Evolutionary conservation across 2,888 invertebrate genomes (phyloP).

Genomic region (Ormyrus rosae): DNA sequence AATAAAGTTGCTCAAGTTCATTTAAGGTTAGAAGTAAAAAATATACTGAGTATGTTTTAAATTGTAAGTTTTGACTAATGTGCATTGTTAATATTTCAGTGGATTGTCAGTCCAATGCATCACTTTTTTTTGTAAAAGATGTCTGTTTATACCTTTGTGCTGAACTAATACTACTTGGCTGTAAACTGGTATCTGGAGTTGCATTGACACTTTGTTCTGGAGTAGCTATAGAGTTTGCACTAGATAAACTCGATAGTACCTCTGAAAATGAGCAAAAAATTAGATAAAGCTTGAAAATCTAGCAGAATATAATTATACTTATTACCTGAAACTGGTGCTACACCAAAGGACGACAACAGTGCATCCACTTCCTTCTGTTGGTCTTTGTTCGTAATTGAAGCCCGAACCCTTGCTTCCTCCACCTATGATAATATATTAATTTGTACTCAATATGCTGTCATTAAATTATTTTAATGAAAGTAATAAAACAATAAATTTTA

Average conservation of each 20-base stretch:
- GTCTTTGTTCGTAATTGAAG: conserved; percentile 76
- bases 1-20: too few species aligned
- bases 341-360: conserved; percentile 90
- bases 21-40: too few species aligned
- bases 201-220: conserved; percentile 88
- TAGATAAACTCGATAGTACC: conserved; percentile 89
- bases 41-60: too few species aligned
- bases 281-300: conserved; percentile 2
- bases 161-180: conserved; percentile 80
- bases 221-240: conserved; percentile 87
- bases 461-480: neutral
- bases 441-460: neutral
- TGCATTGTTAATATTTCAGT: conserved; percentile 2
- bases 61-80: neutral
- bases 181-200: conserved; percentile 88
- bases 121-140: neutral
- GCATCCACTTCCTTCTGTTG: conserved; percentile 86
- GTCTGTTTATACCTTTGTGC: conserved; percentile 70
- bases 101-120: conserved; percentile 13
- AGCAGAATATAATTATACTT: conserved; percentile 3
- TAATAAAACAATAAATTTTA: conserved; percentile 72
- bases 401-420: conserved; percentile 76
- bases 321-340: conserved; percentile 87
- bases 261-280: conserved; percentile 74
- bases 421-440: conserved; percentile 66